phyloP scores from a whole-genome alignment of 30 jellyfish, hydroid and myxozoan species.

The Cassiopea andromeda region DNA sequence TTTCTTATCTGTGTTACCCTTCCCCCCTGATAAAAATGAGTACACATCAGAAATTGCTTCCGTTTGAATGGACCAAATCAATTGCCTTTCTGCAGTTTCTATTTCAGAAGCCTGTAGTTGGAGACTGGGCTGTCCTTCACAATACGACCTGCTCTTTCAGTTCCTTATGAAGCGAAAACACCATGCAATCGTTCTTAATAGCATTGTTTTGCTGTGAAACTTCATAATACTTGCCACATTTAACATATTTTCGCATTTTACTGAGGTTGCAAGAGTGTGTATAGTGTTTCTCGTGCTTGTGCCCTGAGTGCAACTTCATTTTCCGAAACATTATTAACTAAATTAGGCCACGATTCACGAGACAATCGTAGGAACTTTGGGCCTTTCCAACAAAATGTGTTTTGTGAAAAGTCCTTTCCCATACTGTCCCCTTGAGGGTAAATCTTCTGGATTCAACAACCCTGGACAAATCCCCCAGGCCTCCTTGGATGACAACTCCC shows the following conservation, averaged over 20 bases:
- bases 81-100: slow-evolving; percentile 2
- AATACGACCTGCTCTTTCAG: not conserved
- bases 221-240: not conserved
- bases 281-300: not conserved
- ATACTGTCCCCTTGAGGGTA: slow-evolving; percentile 4
- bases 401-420: slow-evolving; percentile 15
- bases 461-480: slow-evolving; percentile 3
- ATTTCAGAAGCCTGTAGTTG: slow-evolving; percentile 16
- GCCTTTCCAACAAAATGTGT: not conserved
- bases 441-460: not conserved
- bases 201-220: not conserved
- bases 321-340: not conserved
- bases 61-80: slow-evolving; percentile 27
- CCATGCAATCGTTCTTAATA: slow-evolving; percentile 31
- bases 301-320: slow-evolving; percentile 1
- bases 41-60: slow-evolving; percentile 30
- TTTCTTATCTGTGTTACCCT: slow-evolving; percentile 2
- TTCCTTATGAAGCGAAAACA: not conserved
- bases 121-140: not conserved
- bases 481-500: not conserved
- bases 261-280: not conserved
- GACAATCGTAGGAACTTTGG: not conserved
- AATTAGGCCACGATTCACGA: slow-evolving; percentile 1
- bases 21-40: not conserved
- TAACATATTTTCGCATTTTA: not conserved